phyloP scores from a whole-genome alignment of 2,113 vertebrate genomes.

The Tapirus terrestris region DNA sequence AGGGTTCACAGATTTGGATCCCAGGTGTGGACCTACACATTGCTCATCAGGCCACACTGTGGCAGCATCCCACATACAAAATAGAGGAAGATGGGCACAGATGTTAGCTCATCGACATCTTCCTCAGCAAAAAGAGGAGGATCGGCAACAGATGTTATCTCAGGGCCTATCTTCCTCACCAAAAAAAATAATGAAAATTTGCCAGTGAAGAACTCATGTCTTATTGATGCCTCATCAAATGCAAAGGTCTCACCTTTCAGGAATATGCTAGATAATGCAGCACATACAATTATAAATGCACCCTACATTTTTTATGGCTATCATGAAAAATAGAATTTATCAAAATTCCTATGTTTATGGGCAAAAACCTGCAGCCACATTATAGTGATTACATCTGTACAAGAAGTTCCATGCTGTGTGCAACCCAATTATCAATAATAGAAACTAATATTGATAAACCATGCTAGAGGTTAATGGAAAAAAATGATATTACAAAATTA shows the following conservation, averaged over 20 bases:
- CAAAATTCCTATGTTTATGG: not conserved
- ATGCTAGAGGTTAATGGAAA: not conserved
- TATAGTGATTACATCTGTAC: not conserved
- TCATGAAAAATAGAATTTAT: not conserved
- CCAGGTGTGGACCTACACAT: too few relatives aligned
- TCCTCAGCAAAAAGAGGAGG: too few relatives aligned
- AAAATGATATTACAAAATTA: not conserved
- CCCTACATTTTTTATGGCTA: not conserved
- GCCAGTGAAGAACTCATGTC: not conserved
- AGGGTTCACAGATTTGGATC: too few relatives aligned
- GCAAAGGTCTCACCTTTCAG: not conserved
- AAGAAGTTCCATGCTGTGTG: not conserved
- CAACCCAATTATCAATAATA: not conserved
- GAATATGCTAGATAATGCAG: not conserved
- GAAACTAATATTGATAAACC: not conserved
- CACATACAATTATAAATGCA: not conserved
- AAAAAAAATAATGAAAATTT: not conserved
- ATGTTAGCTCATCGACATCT: too few relatives aligned
- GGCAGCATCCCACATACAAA: too few relatives aligned
- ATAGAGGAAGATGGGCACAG: too few relatives aligned
- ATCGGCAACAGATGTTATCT: too few relatives aligned
- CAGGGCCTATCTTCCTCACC: too few relatives aligned
- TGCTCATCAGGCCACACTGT: too few relatives aligned
- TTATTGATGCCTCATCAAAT: not conserved
- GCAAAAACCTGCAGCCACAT: not conserved